A percentile compares a stretch with the other conserved stretches of the same genome.
phyloP scores from a whole-genome alignment of 1,140 invertebrate genomes.

The Papilio glaucus region DNA sequence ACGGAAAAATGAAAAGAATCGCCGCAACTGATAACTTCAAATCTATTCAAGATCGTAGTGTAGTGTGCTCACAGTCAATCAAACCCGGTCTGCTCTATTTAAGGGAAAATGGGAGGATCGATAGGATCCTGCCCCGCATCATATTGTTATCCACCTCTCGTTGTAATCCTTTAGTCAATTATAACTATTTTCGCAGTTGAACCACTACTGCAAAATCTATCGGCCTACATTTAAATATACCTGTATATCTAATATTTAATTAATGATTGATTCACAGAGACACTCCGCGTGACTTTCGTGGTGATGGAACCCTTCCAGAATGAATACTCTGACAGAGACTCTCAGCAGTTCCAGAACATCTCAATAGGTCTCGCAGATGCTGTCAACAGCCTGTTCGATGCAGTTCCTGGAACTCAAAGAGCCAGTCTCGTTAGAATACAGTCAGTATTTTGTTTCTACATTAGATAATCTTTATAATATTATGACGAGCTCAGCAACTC shows the following conservation, averaged over 20 bases:
- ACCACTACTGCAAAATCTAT: not conserved
- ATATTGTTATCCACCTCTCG: too few species aligned
- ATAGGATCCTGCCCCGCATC: too few species aligned
- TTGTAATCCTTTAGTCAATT: too few species aligned
- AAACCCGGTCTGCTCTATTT: too few species aligned
- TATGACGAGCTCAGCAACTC: too few species aligned
- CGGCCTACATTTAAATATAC: not conserved
- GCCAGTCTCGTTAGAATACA: conserved; percentile 75
- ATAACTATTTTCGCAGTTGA: too few species aligned
- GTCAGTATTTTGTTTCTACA: conserved; percentile 58
- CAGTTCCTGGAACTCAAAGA: conserved; percentile 65
- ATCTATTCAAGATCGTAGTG: too few species aligned
- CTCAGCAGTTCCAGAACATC: conserved; percentile 70
- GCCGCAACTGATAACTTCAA: too few species aligned
- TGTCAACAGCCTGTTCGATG: conserved; percentile 65
- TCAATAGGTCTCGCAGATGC: conserved; percentile 67
- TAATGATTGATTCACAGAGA: conserved; percentile 64
- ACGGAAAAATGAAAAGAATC: too few species aligned
- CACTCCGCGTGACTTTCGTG: conserved; percentile 72
- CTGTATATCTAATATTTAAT: not conserved
- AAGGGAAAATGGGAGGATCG: too few species aligned
- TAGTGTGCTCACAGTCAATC: too few species aligned
- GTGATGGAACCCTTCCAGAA: conserved; percentile 71
- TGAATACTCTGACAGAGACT: conserved; percentile 73
- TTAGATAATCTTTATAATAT: not conserved